These are phyloP conservation scores for Hydropotes inermis DNA, from an alignment of 2,113 vertebrate species.

Conservation along the genomic window DNA sequence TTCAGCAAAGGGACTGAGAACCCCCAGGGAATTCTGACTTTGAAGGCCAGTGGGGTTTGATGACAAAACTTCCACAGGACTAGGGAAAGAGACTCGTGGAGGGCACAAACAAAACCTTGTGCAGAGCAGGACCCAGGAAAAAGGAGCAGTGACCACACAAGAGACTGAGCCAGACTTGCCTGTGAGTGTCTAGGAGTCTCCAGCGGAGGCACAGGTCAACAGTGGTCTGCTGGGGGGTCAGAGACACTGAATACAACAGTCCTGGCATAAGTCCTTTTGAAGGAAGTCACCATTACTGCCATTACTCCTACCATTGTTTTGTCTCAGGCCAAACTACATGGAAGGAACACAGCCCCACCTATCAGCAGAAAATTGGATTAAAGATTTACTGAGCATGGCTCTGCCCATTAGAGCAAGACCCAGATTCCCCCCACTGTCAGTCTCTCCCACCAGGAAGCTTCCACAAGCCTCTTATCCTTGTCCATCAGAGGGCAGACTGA, in stretches of 20 bases:
- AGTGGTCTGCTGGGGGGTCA: not conserved
- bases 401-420: not conserved
- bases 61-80: not conserved
- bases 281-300: not conserved
- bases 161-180: not conserved
- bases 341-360: not conserved
- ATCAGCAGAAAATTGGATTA: not conserved
- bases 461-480: not conserved
- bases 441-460: not conserved
- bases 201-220: fast-evolving
- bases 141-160: not conserved
- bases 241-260: not conserved
- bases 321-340: not conserved
- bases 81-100: not conserved
- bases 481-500: not conserved
- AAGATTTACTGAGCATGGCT: not conserved
- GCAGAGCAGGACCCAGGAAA: not conserved
- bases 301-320: not conserved
- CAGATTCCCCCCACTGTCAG: not conserved
- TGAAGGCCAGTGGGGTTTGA: not conserved
- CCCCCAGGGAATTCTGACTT: not conserved
- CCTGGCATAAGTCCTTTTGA: not conserved
- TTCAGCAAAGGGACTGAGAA: not conserved
- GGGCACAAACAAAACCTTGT: not conserved
- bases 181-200: not conserved